phyloP scores from a whole-genome alignment of 2,113 vertebrate genomes.

The Oenanthe oenanthe region DNA sequence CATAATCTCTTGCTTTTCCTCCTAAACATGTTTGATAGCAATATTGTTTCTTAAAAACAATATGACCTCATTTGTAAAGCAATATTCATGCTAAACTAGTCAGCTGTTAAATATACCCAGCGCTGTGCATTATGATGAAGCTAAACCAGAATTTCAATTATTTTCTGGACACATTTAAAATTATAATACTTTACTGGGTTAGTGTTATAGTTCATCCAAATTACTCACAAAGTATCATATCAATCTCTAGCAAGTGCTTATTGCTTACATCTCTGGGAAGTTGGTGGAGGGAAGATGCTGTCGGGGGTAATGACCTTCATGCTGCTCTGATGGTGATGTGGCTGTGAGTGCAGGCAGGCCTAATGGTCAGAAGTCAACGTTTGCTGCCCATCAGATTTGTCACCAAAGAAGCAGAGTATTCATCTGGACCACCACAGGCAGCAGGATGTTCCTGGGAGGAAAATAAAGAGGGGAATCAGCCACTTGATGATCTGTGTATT shows the following conservation, averaged over 20 bases:
- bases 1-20: slow-evolving; percentile 74
- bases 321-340: slow-evolving; percentile 48
- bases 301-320: slow-evolving; percentile 77
- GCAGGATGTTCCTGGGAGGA: slow-evolving; percentile 4
- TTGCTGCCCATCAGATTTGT: slow-evolving; percentile 12
- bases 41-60: slow-evolving; percentile 85
- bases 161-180: slow-evolving; percentile 88
- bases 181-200: slow-evolving; percentile 84
- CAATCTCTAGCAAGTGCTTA: slow-evolving; percentile 79
- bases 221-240: slow-evolving; percentile 82
- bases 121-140: slow-evolving; percentile 79
- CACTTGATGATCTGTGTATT: background rate
- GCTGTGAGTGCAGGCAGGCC: background rate
- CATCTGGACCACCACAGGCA: background rate
- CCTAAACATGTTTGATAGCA: slow-evolving; percentile 77
- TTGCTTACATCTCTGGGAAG: slow-evolving; percentile 73
- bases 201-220: slow-evolving; percentile 82
- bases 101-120: slow-evolving; percentile 83
- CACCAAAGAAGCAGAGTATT: slow-evolving; percentile 25
- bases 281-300: slow-evolving; percentile 62
- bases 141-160: slow-evolving; percentile 86
- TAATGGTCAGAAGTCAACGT: slow-evolving; percentile 36
- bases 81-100: slow-evolving; percentile 84
- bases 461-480: slow-evolving; percentile 3
- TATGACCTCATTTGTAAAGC: slow-evolving; percentile 86